Evolutionary conservation across 2,113 vertebrate species (phyloP), one percentile per base, ranked within the genome.

Genomic region (Heloderma charlesbogerti): DNA sequence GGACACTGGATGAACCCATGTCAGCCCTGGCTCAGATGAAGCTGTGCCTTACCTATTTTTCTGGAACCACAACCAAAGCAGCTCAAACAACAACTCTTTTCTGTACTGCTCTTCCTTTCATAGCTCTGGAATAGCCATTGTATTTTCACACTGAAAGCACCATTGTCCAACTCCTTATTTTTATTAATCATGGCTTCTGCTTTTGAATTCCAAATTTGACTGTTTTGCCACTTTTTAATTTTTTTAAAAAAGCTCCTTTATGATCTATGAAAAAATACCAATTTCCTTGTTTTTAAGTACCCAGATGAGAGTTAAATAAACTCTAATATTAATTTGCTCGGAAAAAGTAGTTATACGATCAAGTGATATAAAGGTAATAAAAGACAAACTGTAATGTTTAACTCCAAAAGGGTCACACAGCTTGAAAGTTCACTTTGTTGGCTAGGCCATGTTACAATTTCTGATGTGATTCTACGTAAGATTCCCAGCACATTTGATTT

Each of bases 291-390:
- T 89, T 91, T 82, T 82, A 92, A 57, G 22, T 69, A 67, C 60
- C 79, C 89, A 48, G 18, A 34, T 84, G 78, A 81, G 66, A 45
- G 91, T 94, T 74, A 78, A 0, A 0, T 84, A 25, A 48, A 48
- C 60, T 92, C 85, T 77, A 67, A 5, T 77, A 89, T 87, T 74
- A 87, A 7, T 87, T 91, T 93, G 34, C 83, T 92, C 69, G 81
- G 77, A 75, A 92, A 94, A 54, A 34, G 78, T 2, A 40, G n/a
- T 0, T 34, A 60, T 40, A 29, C 13, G 22, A 69, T 13, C 37
- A 85, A 85, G 29, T n/a, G 12, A 84, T 20, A 85, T 85, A 85
- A 85, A 84, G 82, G 31, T 81, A 81, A 83, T 25, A 15, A 40
- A 57, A 60, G 34, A 22, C 43, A 84, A 85, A 25, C 37, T 67